Percentiles rank a stretch among this genome's conserved stretches.
Conservation (phyloP, 1,140 invertebrate genomes). For the Polypedilum pembai region DNA sequence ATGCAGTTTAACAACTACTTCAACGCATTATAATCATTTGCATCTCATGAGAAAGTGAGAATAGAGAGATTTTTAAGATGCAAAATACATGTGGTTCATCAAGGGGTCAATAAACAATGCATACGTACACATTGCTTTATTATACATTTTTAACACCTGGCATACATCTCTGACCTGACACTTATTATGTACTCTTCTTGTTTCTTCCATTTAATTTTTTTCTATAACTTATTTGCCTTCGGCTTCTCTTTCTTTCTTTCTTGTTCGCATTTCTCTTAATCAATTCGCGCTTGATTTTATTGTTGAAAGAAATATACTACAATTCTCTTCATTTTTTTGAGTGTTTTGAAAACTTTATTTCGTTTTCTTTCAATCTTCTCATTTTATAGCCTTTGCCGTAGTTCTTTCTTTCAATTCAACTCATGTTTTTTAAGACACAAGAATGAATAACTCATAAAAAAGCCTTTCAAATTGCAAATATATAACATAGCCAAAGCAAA, state of each 20-base stretch:
- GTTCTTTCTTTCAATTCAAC: background rate
- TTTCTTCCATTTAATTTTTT: background rate
- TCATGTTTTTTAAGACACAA: background rate
- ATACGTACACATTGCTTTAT: background rate
- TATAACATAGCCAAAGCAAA: background rate
- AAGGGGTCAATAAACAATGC: constrained; percentile 8
- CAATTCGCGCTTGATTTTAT: background rate
- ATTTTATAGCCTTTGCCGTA: background rate
- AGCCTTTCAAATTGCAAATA: constrained; percentile 18
- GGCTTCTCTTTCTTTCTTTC: constrained; percentile 8
- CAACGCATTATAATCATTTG: background rate
- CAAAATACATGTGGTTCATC: constrained; percentile 6
- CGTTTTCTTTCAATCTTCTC: background rate
- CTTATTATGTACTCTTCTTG: background rate
- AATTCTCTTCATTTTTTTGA: background rate
- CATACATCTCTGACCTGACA: constrained; percentile 3
- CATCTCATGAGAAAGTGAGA: constrained; percentile 5
- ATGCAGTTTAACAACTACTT: background rate
- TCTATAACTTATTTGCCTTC: background rate
- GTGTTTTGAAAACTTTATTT: background rate
- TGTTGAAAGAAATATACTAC: background rate
- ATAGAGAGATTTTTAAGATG: background rate
- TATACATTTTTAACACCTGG: background rate
- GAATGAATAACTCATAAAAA: constrained; percentile 21
- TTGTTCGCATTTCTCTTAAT: background rate